Conservation (phyloP, 2,113 vertebrate genomes). For the Aphelocoma coerulescens region DNA sequence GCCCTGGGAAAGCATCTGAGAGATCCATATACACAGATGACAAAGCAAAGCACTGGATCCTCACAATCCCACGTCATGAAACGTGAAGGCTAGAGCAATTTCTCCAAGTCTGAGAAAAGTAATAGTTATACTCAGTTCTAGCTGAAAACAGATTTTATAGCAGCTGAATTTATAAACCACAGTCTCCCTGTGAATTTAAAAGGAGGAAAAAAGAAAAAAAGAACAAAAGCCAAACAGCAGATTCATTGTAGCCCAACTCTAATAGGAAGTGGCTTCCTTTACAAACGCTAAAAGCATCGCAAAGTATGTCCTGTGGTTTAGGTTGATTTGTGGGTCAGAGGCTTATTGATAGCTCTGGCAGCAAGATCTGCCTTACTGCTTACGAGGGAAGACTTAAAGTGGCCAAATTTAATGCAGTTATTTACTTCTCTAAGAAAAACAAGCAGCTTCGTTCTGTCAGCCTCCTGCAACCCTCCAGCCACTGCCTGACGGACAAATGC, state of each 20-base stretch:
- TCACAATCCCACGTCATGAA: neutral
- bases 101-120: neutral
- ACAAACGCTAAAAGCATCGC: neutral
- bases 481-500: rapidly evolving
- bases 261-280: neutral
- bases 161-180: neutral
- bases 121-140: neutral
- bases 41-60: neutral
- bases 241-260: neutral
- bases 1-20: neutral
- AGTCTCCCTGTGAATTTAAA: neutral
- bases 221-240: neutral
- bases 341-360: neutral
- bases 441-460: neutral
- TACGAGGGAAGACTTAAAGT: neutral
- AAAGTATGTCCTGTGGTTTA: neutral
- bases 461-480: neutral
- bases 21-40: rapidly evolving
- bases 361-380: neutral
- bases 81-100: neutral
- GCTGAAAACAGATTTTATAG: neutral
- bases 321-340: neutral
- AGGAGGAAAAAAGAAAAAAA: neutral
- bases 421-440: neutral
- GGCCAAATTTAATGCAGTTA: neutral